These are phyloP conservation scores for Melanostoma mellinum DNA, from an alignment of 2,888 invertebrate genomes.

Conservation along the genomic window DNA sequence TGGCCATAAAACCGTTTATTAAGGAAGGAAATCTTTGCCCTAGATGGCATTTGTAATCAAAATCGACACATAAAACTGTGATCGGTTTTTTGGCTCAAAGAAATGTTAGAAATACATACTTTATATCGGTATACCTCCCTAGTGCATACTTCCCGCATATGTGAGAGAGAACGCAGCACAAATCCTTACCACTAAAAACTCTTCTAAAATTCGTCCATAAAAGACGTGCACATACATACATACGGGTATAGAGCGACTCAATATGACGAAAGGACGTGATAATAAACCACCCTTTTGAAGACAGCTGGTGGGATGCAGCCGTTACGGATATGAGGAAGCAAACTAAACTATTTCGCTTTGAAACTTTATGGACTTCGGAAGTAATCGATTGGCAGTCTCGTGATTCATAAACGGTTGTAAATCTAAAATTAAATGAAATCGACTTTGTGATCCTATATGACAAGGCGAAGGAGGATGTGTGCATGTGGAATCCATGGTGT, in stretches of 20 bases:
- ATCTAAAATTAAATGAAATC: slow-evolving; percentile 71
- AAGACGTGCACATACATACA: slow-evolving; percentile 45
- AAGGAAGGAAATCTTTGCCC: slow-evolving; percentile 55
- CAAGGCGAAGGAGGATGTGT: slow-evolving; percentile 12
- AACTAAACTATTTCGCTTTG: slow-evolving; percentile 54
- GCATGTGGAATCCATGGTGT: slow-evolving; percentile 58
- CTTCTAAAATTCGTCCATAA: slow-evolving; percentile 62
- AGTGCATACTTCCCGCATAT: not conserved
- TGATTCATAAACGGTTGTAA: slow-evolving; percentile 70
- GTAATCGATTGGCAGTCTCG: slow-evolving; percentile 69
- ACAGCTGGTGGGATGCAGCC: not conserved
- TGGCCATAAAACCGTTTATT: slow-evolving; percentile 69
- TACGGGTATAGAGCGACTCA: slow-evolving; percentile 1
- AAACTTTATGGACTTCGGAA: slow-evolving; percentile 66
- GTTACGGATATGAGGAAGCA: not conserved
- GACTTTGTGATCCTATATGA: slow-evolving; percentile 56
- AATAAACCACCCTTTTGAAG: not conserved
- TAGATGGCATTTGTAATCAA: slow-evolving; percentile 61
- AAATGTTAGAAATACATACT: slow-evolving; percentile 37
- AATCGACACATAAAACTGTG: slow-evolving; percentile 69
- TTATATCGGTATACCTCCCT: not conserved
- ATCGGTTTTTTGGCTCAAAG: slow-evolving; percentile 48
- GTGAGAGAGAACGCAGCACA: slow-evolving; percentile 1
- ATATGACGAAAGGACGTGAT: slow-evolving; percentile 6
- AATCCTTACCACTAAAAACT: slow-evolving; percentile 44